phyloP scores from a whole-genome alignment of 2,888 invertebrate genomes.

The Platycnemis pennipes region DNA sequence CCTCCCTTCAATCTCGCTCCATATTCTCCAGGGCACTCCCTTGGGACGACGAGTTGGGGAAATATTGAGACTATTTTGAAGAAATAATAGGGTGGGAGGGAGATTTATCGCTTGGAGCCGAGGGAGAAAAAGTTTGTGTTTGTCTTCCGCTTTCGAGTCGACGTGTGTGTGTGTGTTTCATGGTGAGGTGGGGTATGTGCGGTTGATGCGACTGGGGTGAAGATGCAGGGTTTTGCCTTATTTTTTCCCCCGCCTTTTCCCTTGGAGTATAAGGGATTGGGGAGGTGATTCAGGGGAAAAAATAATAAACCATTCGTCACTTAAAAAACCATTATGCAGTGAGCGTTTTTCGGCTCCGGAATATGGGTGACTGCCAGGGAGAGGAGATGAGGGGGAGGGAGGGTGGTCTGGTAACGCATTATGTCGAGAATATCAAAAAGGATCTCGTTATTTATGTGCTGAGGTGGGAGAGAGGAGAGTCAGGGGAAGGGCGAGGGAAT shows the following conservation, averaged over 20 bases:
- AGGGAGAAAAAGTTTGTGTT: slow-evolving; percentile 13
- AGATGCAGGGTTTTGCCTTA: not conserved
- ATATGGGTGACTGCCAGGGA: slow-evolving; percentile 30
- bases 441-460: slow-evolving; percentile 33
- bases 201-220: not conserved
- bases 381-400: not conserved
- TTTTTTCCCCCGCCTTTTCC: not conserved
- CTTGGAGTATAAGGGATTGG: not conserved
- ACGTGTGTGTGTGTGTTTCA: not conserved
- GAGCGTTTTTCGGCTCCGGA: not conserved
- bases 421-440: slow-evolving; percentile 35
- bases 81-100: not conserved
- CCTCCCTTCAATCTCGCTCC: not conserved
- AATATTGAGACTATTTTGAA: slow-evolving; percentile 41
- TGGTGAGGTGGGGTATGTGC: not conserved
- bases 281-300: slow-evolving; percentile 5
- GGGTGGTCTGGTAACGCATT: slow-evolving; percentile 14
- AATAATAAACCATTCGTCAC: slow-evolving; percentile 59
- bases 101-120: slow-evolving; percentile 15
- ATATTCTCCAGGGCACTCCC: not conserved
- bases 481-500: not conserved
- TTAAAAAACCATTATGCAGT: slow-evolving; percentile 38
- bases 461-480: not conserved
- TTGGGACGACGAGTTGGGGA: not conserved
- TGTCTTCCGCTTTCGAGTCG: not conserved